These are phyloP conservation scores for Fulmarus glacialis DNA, from an alignment of 2,113 vertebrate genomes.

Conservation along the genomic window DNA sequence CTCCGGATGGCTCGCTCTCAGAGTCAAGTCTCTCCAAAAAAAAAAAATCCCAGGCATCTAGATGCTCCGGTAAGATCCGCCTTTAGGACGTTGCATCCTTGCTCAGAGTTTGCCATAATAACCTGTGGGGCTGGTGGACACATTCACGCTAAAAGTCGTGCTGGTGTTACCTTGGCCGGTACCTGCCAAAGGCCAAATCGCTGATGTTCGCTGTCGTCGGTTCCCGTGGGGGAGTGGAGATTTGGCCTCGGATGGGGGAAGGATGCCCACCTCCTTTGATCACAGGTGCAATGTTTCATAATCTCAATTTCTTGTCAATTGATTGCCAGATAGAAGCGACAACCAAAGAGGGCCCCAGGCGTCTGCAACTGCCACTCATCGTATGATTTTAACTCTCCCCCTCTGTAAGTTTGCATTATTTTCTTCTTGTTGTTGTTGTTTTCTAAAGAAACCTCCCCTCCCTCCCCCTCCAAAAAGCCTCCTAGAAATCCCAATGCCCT, in stretches of 20 bases:
- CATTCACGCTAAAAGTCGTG: background rate
- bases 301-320: slow-evolving; percentile 77
- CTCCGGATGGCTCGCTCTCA: accelerated
- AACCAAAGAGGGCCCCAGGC: slow-evolving; percentile 73
- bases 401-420: slow-evolving; percentile 73
- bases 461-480: background rate
- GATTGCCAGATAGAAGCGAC: slow-evolving; percentile 77
- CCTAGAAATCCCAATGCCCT: background rate
- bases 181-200: background rate
- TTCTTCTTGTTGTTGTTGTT: slow-evolving; percentile 58
- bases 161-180: accelerated
- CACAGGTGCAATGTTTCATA: slow-evolving; percentile 60
- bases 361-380: slow-evolving; percentile 72
- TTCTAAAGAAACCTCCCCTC: slow-evolving; percentile 1
- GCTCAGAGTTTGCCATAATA: background rate
- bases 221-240: slow-evolving; percentile 34
- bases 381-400: slow-evolving; percentile 74
- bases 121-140: background rate
- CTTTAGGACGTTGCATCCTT: background rate
- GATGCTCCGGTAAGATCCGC: background rate
- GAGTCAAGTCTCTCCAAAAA: background rate
- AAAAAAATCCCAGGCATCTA: accelerated
- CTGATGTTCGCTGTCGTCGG: background rate
- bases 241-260: slow-evolving; percentile 34
- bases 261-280: slow-evolving; percentile 38